Conservation (phyloP, 2,888 invertebrate species). For the Lasioglossum leucozonium region DNA sequence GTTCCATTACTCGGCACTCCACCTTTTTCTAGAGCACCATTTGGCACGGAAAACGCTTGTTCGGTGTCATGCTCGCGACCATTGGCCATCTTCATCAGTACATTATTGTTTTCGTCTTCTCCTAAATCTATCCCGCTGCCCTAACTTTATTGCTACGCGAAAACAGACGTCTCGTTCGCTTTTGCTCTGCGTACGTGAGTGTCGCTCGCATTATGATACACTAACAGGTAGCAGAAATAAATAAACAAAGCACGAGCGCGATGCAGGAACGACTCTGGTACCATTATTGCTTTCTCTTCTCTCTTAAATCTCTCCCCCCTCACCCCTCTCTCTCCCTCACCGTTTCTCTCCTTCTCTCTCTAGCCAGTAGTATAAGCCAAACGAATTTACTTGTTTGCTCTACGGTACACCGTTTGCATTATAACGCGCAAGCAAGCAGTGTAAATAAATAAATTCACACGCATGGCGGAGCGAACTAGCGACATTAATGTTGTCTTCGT, state of each 20-base stretch:
- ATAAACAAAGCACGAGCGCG: not conserved
- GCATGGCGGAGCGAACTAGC: not conserved
- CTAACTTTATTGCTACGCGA: not conserved
- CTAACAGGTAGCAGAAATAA: not conserved
- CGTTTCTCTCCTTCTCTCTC: not conserved
- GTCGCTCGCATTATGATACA: not conserved
- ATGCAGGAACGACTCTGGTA: no score
- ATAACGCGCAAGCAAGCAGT: not conserved
- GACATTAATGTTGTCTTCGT: not conserved
- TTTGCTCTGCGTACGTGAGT: not conserved
- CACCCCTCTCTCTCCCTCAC: not conserved
- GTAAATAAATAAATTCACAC: not conserved
- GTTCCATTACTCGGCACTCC: not conserved
- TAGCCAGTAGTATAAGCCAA: not conserved
- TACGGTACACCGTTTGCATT: not conserved
- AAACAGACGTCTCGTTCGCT: not conserved
- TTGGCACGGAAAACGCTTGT: not conserved
- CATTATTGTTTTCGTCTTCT: conserved; percentile 13
- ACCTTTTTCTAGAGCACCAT: not conserved
- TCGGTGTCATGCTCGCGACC: conserved; percentile 8
- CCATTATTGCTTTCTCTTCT: not conserved
- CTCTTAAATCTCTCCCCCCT: not conserved
- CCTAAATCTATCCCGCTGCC: not conserved
- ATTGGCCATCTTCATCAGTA: conserved; percentile 8
- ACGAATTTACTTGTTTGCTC: not conserved